Evolutionary conservation across 2,113 vertebrate species (phyloP), one percentile per base, ranked within the genome.

Genomic region (Lycaon pictus): DNA sequence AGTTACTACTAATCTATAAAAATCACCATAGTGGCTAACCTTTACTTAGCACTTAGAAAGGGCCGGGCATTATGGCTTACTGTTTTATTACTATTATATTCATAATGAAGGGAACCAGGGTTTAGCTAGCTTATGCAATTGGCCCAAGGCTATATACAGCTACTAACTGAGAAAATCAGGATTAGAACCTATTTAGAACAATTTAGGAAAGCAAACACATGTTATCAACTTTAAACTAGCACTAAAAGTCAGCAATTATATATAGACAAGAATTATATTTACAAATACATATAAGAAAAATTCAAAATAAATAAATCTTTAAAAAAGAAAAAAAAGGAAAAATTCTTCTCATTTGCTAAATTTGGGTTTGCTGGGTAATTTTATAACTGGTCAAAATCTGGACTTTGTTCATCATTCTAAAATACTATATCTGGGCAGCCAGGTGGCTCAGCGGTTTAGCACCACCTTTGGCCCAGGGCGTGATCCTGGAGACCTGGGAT

Each of bases 171-270:
- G 11, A 77, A 11, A 95, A 92, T 55, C 65, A 76, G 19, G 55
- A 89, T 93, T 23, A 86, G 48, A 97, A 93, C 15, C 43, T 53
- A 76, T 90, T 51, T 77, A 93, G 53, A 94, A 69, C 17, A 71
- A 79, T 5, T 23, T 43, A 65, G 37, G 89, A 74, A 87, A 88
- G 27, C 25, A 97, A 74, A 87, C 2, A 86, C 19, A 94, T 17
- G 48, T 11, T 60, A 43, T 62, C 37, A 95, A 79, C 51, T 88
- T 19, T 29, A 88, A 83, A 83, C 9, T 20, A 29, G n/a, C 48
- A 82, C 11, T 67, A 79, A 74, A 92, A 71, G 32, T 87, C 29
- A 72, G 25, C 7, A 67, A 90, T 89, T 72, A 77, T 53, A 79
- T 96, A 48, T 63, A 71, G 27, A 58, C 1, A 62, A 62, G 22